Evolutionary conservation across 2,888 invertebrate genomes (phyloP).

Genomic region (Drosophila paramelanica): DNA sequence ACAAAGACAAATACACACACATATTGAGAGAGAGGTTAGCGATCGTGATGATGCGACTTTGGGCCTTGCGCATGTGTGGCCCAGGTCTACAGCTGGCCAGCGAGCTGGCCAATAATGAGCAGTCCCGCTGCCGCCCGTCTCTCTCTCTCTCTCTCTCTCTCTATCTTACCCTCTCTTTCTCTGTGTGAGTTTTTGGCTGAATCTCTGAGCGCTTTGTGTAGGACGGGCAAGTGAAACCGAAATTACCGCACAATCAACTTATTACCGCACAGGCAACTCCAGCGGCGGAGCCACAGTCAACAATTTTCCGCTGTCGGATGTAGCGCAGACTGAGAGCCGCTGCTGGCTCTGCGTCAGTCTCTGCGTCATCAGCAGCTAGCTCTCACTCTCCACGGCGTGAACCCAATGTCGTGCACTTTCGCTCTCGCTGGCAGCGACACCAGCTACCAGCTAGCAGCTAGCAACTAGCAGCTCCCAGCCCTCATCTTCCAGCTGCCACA

Average conservation of each 20-base stretch:
- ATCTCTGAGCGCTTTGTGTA: slow-evolving; percentile 56
- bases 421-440: slow-evolving; percentile 65
- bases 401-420: slow-evolving; percentile 79
- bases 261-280: slow-evolving; percentile 72
- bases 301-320: slow-evolving; percentile 77
- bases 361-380: slow-evolving; percentile 10
- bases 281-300: slow-evolving; percentile 25
- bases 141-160: neutral
- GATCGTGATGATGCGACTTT: slow-evolving; percentile 65
- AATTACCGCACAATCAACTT: slow-evolving; percentile 83
- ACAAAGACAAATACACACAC: slow-evolving; percentile 13
- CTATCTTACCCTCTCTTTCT: slow-evolving; percentile 1
- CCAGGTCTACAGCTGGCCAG: slow-evolving; percentile 54
- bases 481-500: slow-evolving; percentile 31
- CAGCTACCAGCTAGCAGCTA: slow-evolving; percentile 23
- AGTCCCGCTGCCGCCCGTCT: slow-evolving; percentile 3
- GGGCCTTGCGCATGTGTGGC: slow-evolving; percentile 68
- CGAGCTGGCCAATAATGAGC: slow-evolving; percentile 76
- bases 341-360: slow-evolving; percentile 18
- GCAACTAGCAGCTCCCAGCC: slow-evolving; percentile 24
- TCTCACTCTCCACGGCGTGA: slow-evolving; percentile 22
- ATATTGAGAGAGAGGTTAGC: slow-evolving; percentile 46
- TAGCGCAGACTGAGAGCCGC: slow-evolving; percentile 56
- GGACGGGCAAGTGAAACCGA: slow-evolving; percentile 76
- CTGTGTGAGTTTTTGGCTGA: slow-evolving; percentile 26